Base-by-base conservation (phyloP, 1,140 invertebrate species). In the Drosophila subobscura region DNA sequence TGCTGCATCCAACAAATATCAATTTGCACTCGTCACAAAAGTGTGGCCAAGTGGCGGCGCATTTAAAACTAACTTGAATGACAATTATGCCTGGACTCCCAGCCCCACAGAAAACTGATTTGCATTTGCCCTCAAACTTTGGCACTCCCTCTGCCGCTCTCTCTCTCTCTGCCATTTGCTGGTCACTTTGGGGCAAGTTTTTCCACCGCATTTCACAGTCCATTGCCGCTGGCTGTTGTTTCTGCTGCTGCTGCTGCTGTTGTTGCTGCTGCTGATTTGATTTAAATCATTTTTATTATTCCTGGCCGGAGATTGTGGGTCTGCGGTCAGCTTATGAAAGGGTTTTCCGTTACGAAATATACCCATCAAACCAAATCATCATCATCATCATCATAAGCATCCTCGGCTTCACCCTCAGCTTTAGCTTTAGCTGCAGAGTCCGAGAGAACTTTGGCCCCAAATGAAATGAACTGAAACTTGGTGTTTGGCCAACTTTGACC, bases 11-110 rank as follows among this genome's bases (percentile, higher is more conserved):
- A 63, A 68, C 73, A 65, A 77, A 85, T 77, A 85, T 80, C 80
- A 84, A 84, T 84, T 84, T 79, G 66, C 65, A 46, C 50, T 61
- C 68, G 66, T 77, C 61, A 50, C 33, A 72, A 79, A 85, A 84
- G 71, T 84, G 63, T 84, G 67, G 76, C 47, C 80, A 76, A 84
- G 79, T 79, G 71, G 54, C 71, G 71, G 54, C 71, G 72, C 66
- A 76, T 79, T 79, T 79, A 73, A 77, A 77, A 73, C 56, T 70
- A 73, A 79, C 80, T 84, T 85, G 52, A 85, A 77, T 85, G 77
- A 73, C 76, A 85, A 84, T 85, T 85, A 79, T 84, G 60, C 60
- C 54, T 49, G 41, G 52, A 47, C 45, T 58, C 41, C 20, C 59
- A 16, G 23, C 25, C 46, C 42, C 64, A 47, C 29, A 47, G 45